These are phyloP conservation scores for Agrotis segetum DNA, from an alignment of 2,888 invertebrate genomes.

Conservation along the genomic window DNA sequence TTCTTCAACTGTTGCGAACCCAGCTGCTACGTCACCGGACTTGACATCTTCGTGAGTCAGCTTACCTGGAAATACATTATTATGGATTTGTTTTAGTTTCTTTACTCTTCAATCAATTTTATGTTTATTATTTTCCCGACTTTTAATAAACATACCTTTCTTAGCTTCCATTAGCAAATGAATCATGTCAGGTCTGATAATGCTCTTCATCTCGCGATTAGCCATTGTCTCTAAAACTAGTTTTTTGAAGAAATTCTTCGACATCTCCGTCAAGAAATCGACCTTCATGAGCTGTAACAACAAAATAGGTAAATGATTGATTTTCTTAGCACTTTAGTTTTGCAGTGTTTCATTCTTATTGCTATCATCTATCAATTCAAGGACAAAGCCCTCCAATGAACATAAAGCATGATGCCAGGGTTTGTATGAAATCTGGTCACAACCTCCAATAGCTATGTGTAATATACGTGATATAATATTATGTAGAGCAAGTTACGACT, in stretches of 20 bases:
- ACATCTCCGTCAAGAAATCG: slow-evolving; percentile 62
- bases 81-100: slow-evolving; percentile 14
- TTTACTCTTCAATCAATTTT: not conserved
- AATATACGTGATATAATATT: too few species aligned
- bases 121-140: not conserved
- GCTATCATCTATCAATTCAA: too few species aligned
- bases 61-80: slow-evolving; percentile 62
- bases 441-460: too few species aligned
- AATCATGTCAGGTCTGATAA: slow-evolving; percentile 89
- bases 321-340: too few species aligned
- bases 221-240: slow-evolving; percentile 81
- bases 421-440: too few species aligned
- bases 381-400: not conserved
- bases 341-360: too few species aligned
- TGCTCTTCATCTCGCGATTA: slow-evolving; percentile 76
- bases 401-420: too few species aligned
- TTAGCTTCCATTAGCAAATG: slow-evolving; percentile 90
- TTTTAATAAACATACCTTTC: slow-evolving; percentile 72
- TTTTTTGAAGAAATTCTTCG: slow-evolving; percentile 74
- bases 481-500: too few species aligned
- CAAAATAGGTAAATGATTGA: too few species aligned
- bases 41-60: slow-evolving; percentile 66
- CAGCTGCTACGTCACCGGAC: slow-evolving; percentile 26
- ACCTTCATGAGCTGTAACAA: slow-evolving; percentile 65
- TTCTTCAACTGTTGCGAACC: slow-evolving; percentile 2